A percentile compares a stretch with the other conserved stretches of the same genome.
phyloP scores from a whole-genome alignment of 2,888 invertebrate species.

The Pterobdella sp. region DNA sequence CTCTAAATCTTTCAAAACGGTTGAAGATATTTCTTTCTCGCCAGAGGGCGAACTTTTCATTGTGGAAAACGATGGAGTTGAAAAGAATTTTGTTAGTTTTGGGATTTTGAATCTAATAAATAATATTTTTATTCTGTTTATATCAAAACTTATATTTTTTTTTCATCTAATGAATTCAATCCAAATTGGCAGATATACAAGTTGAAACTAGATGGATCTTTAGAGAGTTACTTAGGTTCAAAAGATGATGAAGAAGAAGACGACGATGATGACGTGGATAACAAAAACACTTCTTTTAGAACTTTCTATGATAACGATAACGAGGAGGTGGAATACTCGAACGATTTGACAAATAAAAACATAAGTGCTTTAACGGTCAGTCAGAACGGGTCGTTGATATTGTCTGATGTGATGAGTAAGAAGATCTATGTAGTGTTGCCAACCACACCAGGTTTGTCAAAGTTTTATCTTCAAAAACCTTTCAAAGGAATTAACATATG shows the following conservation, averaged over 20 bases:
- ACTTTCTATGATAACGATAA: not conserved
- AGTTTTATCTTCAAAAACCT: too few relatives aligned
- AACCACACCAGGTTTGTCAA: not conserved
- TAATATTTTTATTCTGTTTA: too few relatives aligned
- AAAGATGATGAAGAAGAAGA: not conserved
- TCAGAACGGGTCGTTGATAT: not conserved
- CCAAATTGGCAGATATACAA: not conserved
- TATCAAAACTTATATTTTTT: too few relatives aligned
- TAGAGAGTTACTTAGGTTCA: not conserved
- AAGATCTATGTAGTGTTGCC: not conserved
- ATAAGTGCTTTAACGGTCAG: not conserved
- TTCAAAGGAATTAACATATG: not conserved
- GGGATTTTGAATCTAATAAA: not conserved
- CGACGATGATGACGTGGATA: not conserved
- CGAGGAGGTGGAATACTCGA: not conserved
- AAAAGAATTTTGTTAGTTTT: constrained; percentile 65
- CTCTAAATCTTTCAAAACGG: constrained; percentile 74
- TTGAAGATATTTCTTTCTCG: constrained; percentile 79
- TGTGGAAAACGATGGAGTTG: constrained; percentile 81
- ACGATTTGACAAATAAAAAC: not conserved
- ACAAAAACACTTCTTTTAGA: not conserved
- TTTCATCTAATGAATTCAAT: not conserved
- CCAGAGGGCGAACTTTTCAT: constrained; percentile 85
- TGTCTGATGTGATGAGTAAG: not conserved
- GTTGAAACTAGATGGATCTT: not conserved